phyloP scores from a whole-genome alignment of 2,797 vertebrate genomes.

The Sphaeramia orbicularis region DNA sequence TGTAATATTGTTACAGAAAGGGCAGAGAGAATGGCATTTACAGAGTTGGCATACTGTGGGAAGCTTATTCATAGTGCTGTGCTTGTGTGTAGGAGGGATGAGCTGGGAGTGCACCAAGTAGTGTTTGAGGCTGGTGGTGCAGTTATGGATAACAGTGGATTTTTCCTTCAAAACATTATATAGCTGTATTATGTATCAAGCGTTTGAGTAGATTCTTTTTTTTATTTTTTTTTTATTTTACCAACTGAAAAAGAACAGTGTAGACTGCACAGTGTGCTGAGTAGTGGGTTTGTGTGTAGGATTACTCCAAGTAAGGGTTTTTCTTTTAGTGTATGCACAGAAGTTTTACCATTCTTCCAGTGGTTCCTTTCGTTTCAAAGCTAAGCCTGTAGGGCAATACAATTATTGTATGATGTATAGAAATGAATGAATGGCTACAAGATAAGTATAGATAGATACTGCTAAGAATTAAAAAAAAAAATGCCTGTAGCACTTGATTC shows the following conservation, averaged over 20 bases:
- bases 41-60: conserved; percentile 57
- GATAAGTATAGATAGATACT: too few relatives aligned
- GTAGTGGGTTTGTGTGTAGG: conserved; percentile 16
- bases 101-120: conserved; percentile 62
- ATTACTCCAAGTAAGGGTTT: conserved; percentile 1
- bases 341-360: background rate
- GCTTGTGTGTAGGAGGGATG: conserved; percentile 68
- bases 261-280: conserved; percentile 16
- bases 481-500: too few relatives aligned
- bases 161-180: conserved; percentile 64
- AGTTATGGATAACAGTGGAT: conserved; percentile 49
- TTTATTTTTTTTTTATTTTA: conserved; percentile 20
- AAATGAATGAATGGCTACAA: background rate
- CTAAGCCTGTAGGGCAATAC: background rate
- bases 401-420: background rate
- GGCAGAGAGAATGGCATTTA: conserved; percentile 44
- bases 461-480: too few relatives aligned
- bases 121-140: conserved; percentile 58
- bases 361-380: conserved; percentile 14
- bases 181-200: conserved; percentile 43
- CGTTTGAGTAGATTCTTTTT: conserved; percentile 32
- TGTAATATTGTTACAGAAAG: conserved; percentile 52
- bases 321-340: conserved; percentile 7
- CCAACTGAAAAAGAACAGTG: conserved; percentile 18
- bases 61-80: conserved; percentile 63